These are phyloP conservation scores for Crypturellus undulatus DNA, from an alignment of 2,113 vertebrate genomes.

Conservation along the genomic window DNA sequence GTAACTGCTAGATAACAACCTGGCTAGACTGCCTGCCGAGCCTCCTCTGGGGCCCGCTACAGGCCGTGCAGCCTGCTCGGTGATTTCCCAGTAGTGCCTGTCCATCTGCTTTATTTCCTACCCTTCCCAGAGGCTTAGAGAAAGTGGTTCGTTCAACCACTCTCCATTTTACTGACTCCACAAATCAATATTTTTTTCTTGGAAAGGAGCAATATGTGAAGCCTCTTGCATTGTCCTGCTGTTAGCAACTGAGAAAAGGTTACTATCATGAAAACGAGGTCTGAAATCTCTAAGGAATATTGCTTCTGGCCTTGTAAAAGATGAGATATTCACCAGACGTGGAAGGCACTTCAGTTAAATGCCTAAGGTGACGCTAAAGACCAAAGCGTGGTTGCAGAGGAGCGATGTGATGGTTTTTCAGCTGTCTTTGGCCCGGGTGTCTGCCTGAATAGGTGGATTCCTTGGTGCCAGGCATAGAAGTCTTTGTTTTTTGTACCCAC, in stretches of 20 bases:
- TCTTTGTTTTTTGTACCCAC: background rate
- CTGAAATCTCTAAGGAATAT: slow-evolving; percentile 39
- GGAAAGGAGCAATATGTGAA: slow-evolving; percentile 51
- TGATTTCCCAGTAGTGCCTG: slow-evolving; percentile 42
- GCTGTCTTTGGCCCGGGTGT: background rate
- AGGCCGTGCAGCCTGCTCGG: background rate
- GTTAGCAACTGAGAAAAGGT: slow-evolving; percentile 16
- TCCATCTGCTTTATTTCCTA: background rate
- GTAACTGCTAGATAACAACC: background rate
- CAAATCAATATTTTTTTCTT: slow-evolving; percentile 45
- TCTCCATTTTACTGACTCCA: slow-evolving; percentile 54
- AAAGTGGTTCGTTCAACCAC: slow-evolving; percentile 27
- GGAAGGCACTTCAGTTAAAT: background rate
- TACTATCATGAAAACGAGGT: slow-evolving; percentile 13
- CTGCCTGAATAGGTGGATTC: background rate
- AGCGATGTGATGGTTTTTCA: background rate
- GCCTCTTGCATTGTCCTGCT: slow-evolving; percentile 15
- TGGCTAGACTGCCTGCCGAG: background rate
- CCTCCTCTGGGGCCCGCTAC: background rate
- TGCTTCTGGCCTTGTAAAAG: background rate
- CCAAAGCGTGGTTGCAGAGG: background rate
- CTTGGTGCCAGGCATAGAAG: background rate
- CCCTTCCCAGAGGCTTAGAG: background rate
- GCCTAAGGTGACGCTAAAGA: background rate
- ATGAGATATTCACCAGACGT: background rate